Conservation (phyloP, 2,113 vertebrate genomes). For the Syrrhaptes paradoxus region DNA sequence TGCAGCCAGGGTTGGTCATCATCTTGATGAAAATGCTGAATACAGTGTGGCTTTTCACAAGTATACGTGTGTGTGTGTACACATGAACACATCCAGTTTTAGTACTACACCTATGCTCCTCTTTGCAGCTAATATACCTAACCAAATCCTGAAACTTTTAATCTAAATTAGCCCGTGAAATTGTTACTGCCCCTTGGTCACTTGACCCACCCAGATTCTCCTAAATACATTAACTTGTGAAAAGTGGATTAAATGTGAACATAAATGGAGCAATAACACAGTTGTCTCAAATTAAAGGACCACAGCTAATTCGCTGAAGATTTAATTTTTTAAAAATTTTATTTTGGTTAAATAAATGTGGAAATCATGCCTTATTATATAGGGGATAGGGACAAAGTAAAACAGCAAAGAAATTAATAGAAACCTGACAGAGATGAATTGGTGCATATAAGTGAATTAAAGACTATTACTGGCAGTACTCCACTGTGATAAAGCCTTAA, state of each 20-base stretch:
- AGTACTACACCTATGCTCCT: not conserved
- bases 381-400: conserved; percentile 58
- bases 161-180: conserved; percentile 21
- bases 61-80: not conserved
- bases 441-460: conserved; percentile 80
- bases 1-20: not conserved
- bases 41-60: not conserved
- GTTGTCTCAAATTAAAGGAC: conserved; percentile 52
- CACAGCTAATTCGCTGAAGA: conserved; percentile 61
- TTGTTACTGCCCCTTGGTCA: not conserved
- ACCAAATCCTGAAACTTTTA: not conserved
- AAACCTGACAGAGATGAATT: conserved; percentile 76
- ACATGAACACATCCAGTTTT: not conserved
- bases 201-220: conserved; percentile 1
- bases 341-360: conserved; percentile 64
- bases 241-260: conserved; percentile 64
- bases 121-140: not conserved
- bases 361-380: conserved; percentile 55
- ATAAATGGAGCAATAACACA: conserved; percentile 46
- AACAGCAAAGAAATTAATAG: conserved; percentile 75
- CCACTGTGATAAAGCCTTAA: conserved; percentile 71
- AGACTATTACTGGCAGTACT: conserved; percentile 77
- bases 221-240: conserved; percentile 52
- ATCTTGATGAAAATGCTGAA: not conserved
- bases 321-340: not conserved